A percentile compares a stretch with the other conserved stretches of the same genome.
phyloP scores from a whole-genome alignment of 2,888 invertebrate species.

The Orchesellides sinensis region DNA sequence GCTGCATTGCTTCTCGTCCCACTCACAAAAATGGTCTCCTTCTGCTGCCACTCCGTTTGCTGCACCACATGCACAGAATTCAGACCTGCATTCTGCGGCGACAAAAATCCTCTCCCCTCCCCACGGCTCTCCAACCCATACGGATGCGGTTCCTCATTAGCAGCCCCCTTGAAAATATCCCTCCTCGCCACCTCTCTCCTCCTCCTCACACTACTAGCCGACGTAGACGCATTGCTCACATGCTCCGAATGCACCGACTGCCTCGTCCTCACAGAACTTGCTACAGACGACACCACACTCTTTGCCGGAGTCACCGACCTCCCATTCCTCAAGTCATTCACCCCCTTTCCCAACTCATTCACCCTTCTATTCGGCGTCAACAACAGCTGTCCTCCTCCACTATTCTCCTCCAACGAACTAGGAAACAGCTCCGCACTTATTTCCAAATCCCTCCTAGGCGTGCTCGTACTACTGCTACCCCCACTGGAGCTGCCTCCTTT shows the following conservation, averaged over 20 bases:
- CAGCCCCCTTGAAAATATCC: not conserved
- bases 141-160: slow-evolving; percentile 25
- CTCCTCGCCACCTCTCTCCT: not conserved
- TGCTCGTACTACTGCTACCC: not conserved
- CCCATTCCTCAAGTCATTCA: slow-evolving; percentile 31
- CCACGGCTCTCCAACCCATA: slow-evolving; percentile 24
- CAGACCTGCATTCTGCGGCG: not conserved
- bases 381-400: too few relatives aligned
- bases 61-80: not conserved
- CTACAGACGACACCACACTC: not conserved
- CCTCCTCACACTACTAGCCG: not conserved
- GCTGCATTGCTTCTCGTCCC: too few relatives aligned
- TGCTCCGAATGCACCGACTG: not conserved
- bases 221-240: not conserved
- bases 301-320: slow-evolving; percentile 17
- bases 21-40: not conserved
- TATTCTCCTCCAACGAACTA: not conserved
- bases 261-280: not conserved
- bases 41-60: not conserved
- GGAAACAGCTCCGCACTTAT: slow-evolving; percentile 10
- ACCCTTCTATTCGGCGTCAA: too few relatives aligned
- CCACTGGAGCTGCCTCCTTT: not conserved
- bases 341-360: not conserved
- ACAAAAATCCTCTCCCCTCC: too few relatives aligned
- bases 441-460: not conserved